Evolutionary conservation across 1,140 invertebrate species (phyloP).

Genomic region (Philopotamus ludificatus): DNA sequence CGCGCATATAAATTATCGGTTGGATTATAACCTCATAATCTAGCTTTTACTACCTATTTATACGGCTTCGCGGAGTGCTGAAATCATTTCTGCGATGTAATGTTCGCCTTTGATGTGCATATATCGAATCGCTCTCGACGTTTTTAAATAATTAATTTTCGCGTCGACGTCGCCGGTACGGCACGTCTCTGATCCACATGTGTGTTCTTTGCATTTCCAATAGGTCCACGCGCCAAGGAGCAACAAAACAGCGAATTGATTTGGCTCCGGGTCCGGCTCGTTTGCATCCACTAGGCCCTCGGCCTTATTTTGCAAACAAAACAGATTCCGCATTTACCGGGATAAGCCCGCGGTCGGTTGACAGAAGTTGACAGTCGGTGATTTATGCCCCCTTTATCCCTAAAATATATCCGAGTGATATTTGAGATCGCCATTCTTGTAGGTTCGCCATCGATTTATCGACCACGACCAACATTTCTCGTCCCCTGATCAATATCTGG

Average conservation of each 20-base stretch:
- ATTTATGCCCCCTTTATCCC: slow-evolving; percentile 40
- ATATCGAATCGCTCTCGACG: no score
- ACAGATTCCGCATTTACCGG: slow-evolving; percentile 23
- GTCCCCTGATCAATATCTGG: slow-evolving; percentile 38
- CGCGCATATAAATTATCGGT: no score
- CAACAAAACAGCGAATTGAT: neutral
- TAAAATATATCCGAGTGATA: slow-evolving; percentile 40
- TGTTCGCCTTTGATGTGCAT: no score
- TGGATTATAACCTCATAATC: no score
- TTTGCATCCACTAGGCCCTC: neutral
- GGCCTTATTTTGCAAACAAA: slow-evolving; percentile 28
- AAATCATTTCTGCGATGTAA: no score
- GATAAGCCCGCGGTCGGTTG: slow-evolving; percentile 26
- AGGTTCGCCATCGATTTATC: slow-evolving; percentile 36
- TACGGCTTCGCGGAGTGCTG: no score
- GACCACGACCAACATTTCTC: slow-evolving; percentile 23
- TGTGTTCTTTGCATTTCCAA: neutral
- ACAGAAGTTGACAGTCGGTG: slow-evolving; percentile 39
- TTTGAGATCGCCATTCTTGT: slow-evolving; percentile 41
- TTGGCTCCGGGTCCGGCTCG: neutral
- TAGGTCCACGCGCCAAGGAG: neutral
- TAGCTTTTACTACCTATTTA: no score
- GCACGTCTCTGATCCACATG: no score
- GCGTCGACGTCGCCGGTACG: no score
- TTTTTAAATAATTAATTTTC: no score